Conservation (phyloP, 2,113 vertebrate genomes). For the Semnornis frantzii region DNA sequence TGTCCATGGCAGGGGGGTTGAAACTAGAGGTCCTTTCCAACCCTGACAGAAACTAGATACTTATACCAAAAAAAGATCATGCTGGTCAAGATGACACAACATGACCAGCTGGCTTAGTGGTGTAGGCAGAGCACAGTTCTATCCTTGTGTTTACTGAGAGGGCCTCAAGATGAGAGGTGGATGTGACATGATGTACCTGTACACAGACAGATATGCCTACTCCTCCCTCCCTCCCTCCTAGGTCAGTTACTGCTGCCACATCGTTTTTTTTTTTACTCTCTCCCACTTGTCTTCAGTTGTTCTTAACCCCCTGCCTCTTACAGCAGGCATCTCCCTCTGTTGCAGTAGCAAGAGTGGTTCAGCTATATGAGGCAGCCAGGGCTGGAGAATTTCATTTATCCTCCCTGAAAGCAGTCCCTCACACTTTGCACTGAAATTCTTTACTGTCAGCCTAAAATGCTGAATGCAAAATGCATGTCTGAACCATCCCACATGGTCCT, state of each 20-base stretch:
- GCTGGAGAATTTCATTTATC: not conserved
- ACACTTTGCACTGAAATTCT: not conserved
- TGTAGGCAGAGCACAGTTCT: not conserved
- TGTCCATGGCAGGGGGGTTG: too few species aligned
- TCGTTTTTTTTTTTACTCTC: too few species aligned
- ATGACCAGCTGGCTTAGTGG: not conserved
- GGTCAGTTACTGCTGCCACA: too few species aligned
- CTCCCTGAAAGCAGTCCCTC: not conserved
- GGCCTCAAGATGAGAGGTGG: too few species aligned
- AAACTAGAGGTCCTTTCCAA: too few species aligned
- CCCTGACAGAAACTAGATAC: not conserved
- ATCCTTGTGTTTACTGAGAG: not conserved
- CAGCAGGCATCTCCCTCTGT: not conserved
- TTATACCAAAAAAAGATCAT: not conserved
- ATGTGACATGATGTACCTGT: too few species aligned
- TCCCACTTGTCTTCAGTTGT: not conserved
- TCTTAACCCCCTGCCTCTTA: not conserved
- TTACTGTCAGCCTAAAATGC: not conserved
- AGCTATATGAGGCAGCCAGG: not conserved
- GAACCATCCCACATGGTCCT: not conserved
- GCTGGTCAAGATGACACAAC: not conserved
- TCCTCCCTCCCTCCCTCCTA: too few species aligned
- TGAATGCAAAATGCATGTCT: not conserved
- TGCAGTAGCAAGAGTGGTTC: not conserved
- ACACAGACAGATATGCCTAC: too few species aligned